Evolutionary conservation across 2,113 vertebrate genomes (phyloP).

Genomic region (Malurus elegans): DNA sequence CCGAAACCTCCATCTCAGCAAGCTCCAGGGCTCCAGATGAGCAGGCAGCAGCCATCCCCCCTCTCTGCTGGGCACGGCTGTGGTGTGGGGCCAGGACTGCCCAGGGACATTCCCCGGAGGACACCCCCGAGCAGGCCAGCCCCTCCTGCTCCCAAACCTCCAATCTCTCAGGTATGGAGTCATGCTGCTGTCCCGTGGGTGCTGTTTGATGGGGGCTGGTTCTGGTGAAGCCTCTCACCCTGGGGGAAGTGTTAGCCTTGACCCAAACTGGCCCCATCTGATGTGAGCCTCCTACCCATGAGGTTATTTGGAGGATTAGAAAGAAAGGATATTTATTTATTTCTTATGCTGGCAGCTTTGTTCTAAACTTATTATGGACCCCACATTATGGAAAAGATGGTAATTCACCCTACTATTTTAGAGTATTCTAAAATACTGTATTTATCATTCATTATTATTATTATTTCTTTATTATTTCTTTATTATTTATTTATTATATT

Average conservation of each 20-base stretch:
- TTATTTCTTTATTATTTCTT: too few species aligned
- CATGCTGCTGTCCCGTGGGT: accelerated
- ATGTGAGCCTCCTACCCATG: neutral
- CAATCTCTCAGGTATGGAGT: slow-evolving; percentile 57
- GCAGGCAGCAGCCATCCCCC: neutral
- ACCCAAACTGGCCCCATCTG: neutral
- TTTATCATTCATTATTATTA: too few species aligned
- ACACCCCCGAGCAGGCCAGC: slow-evolving; percentile 75
- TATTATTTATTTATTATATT: too few species aligned
- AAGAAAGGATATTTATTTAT: neutral
- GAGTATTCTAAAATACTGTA: too few species aligned
- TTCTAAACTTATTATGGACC: neutral
- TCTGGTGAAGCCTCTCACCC: neutral
- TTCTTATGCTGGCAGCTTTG: neutral
- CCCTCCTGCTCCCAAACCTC: slow-evolving; percentile 70
- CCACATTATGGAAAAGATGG: neutral
- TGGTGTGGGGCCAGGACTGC: neutral
- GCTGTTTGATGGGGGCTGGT: neutral
- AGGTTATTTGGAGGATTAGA: neutral
- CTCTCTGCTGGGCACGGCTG: neutral
- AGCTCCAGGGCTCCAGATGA: slow-evolving; percentile 16
- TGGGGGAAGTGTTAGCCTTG: neutral
- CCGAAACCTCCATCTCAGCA: slow-evolving; percentile 59
- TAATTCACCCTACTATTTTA: neutral
- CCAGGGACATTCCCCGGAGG: slow-evolving; percentile 21